Evolutionary conservation across 2,113 vertebrate genomes (phyloP).

Genomic region (Etheostoma cragini): DNA sequence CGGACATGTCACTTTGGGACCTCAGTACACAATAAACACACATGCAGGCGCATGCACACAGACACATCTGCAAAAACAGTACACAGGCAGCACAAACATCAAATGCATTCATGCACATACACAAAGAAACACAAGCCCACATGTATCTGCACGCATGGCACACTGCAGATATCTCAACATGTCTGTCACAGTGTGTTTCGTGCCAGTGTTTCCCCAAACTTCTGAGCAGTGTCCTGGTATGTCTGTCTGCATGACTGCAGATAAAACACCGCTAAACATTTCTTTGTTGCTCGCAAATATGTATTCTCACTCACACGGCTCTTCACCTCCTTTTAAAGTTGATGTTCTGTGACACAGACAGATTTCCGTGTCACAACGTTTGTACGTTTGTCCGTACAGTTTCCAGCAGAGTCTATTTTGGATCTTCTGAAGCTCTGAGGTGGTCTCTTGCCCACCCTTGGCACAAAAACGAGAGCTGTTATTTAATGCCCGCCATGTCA

Average conservation of each 20-base stretch:
- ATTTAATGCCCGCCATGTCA: constrained; percentile 20
- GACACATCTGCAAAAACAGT: constrained; percentile 28
- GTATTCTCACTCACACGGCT: constrained; percentile 16
- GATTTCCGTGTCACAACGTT: constrained; percentile 56
- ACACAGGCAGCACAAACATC: constrained; percentile 37
- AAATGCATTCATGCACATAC: constrained; percentile 20
- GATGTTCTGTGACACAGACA: constrained; percentile 49
- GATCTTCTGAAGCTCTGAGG: constrained; percentile 29
- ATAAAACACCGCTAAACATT: constrained; percentile 64
- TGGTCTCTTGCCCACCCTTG: constrained; percentile 29
- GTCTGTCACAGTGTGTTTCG: constrained; percentile 43
- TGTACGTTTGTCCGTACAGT: constrained; percentile 17
- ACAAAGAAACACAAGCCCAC: constrained; percentile 38
- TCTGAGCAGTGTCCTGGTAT: constrained; percentile 44
- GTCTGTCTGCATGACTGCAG: constrained; percentile 69
- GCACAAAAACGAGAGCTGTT: constrained; percentile 18
- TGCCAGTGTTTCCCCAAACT: constrained; percentile 56
- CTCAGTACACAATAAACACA: constrained; percentile 30
- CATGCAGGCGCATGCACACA: constrained; percentile 10
- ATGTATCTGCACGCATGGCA: constrained; percentile 48
- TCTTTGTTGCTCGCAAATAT: constrained; percentile 33
- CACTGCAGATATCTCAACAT: constrained; percentile 49
- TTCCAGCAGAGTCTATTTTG: constrained; percentile 14
- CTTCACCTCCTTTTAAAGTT: constrained; percentile 51
- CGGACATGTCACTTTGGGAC: constrained; percentile 58